These are phyloP conservation scores for Sus cebifrons DNA, from an alignment of 2,797 vertebrate species.

Conservation along the genomic window DNA sequence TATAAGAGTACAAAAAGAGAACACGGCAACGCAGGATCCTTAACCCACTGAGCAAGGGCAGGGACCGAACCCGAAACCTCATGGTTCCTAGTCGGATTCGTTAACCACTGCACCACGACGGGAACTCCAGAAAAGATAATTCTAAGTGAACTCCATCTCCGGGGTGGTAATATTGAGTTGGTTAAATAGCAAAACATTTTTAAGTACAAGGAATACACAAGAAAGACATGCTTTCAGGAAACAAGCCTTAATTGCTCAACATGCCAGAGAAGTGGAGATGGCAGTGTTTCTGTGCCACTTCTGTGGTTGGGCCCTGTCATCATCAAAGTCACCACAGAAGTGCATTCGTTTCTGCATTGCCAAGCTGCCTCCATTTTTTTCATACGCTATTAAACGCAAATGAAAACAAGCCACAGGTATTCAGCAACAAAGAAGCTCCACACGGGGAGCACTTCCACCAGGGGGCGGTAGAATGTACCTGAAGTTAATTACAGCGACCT, in stretches of 20 bases:
- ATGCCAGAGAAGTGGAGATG: not conserved
- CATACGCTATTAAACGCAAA: not conserved
- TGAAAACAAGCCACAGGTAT: not conserved
- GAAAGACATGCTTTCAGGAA: constrained; percentile 21
- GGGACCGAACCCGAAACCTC: no score
- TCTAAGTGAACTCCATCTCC: constrained; percentile 1
- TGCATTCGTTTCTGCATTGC: not conserved
- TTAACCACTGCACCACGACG: no score
- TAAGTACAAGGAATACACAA: not conserved
- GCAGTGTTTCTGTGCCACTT: not conserved
- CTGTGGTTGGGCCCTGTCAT: not conserved
- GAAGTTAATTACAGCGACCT: constrained; percentile 90
- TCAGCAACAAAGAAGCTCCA: not conserved
- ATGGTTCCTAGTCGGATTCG: no score
- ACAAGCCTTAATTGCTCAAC: not conserved
- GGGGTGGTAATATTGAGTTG: constrained; percentile 19
- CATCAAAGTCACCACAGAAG: not conserved
- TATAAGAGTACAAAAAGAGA: not conserved
- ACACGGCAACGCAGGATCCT: no score
- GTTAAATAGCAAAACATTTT: constrained; percentile 55
- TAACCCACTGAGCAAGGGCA: no score
- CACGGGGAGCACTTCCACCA: not conserved
- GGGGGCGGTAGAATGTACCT: constrained; percentile 80
- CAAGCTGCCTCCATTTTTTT: not conserved
- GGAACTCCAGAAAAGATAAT: not conserved